Evolutionary conservation across 2,113 vertebrate species (phyloP), one percentile per base, ranked within the genome.

Genomic region (Calypte anna): DNA sequence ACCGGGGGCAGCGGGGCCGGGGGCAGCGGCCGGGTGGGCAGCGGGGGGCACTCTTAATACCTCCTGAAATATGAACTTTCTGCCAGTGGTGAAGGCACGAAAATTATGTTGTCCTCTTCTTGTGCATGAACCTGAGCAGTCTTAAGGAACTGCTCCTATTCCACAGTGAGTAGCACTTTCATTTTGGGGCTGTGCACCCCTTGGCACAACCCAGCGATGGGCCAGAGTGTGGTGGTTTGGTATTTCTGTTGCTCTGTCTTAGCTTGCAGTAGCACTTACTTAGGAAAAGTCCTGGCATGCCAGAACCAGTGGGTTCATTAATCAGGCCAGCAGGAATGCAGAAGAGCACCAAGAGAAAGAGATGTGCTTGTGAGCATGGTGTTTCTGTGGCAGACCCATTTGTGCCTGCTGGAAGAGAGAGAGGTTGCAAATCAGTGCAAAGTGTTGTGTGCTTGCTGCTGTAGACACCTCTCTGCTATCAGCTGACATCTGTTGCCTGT

Each of bases 111-210:
- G 12, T 58, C 16, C 23, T 48, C 17, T 33, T 30, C n/a, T 36
- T 30, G 61, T 7, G 15, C 33, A 3, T 48, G 46, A 18, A 48
- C 9, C 46, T 20, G 46, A 48, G 46, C 19, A 21, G 10, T 57
- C 0, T 8, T 24, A 31, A 20, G 64, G 24, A 57, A 18, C 3
- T 2, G 2, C 30, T 38, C 7, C 5, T 22, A 0, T n/a, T 66
- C 23, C 17, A 9, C 28, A 67, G 43, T 3, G 13, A 7, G 43
- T 3, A 10, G 8, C 24, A 4, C 33, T 24, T 62, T 40, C 12
- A 27, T 3, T 46, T 46, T 4, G 3, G 59, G 31, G 31, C 48
- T 82, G 43, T 46, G 33, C 36, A 21, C 59, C 15, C 14, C 31
- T 66, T 27, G 44, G 16, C 15, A 10, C 17, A 62, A 22, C 11